Evolutionary conservation across 1,140 invertebrate species (phyloP).

Genomic region (Gryllus bimaculatus): DNA sequence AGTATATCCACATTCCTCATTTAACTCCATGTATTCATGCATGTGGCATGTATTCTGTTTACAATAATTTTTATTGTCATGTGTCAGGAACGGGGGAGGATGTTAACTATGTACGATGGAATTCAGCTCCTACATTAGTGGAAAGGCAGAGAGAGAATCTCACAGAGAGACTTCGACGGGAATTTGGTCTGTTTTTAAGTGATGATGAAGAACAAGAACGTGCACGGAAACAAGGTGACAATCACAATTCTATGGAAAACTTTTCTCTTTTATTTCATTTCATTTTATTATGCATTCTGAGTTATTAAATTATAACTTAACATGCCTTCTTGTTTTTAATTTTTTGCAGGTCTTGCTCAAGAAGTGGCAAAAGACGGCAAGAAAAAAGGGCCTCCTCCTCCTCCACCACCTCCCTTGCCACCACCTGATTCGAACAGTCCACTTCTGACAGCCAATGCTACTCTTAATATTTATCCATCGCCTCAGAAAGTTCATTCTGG

Average conservation of each 20-base stretch:
- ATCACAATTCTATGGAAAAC: background rate
- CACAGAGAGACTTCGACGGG: slow-evolving; percentile 58
- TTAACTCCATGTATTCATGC: no score
- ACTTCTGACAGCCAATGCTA: background rate
- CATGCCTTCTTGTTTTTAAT: background rate
- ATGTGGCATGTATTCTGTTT: background rate
- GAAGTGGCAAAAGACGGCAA: slow-evolving; percentile 35
- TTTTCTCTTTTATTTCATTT: no score
- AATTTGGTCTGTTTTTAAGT: slow-evolving; percentile 62
- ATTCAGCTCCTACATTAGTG: slow-evolving; percentile 56
- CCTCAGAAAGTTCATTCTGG: background rate
- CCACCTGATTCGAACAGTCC: slow-evolving; percentile 15
- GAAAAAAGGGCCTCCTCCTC: slow-evolving; percentile 25
- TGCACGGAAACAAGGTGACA: slow-evolving; percentile 35
- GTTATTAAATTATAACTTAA: background rate
- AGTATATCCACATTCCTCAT: no score
- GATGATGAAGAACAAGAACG: slow-evolving; percentile 53
- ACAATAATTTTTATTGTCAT: background rate
- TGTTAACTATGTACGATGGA: slow-evolving; percentile 36
- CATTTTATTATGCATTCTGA: no score
- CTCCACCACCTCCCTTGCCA: slow-evolving; percentile 19
- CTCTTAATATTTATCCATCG: background rate
- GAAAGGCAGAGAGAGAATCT: slow-evolving; percentile 66
- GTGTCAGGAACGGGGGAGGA: slow-evolving; percentile 8
- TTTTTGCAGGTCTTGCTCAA: slow-evolving; percentile 31